These are phyloP conservation scores for Zaprionus davidi DNA, from an alignment of 1,140 invertebrate genomes.

Conservation along the genomic window DNA sequence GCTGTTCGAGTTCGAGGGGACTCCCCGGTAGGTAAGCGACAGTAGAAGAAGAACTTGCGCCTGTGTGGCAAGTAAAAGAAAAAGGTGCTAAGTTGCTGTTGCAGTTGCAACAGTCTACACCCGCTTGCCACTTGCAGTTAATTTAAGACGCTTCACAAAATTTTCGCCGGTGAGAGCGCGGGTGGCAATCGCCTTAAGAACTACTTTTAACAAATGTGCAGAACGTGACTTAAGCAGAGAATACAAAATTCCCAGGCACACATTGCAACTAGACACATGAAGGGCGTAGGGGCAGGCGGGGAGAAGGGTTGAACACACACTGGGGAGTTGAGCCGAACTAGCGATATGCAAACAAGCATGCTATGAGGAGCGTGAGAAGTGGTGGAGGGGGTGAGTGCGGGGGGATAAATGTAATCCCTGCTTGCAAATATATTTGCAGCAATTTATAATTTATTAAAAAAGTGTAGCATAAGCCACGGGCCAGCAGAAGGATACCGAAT, in stretches of 20 bases:
- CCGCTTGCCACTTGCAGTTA: conserved; percentile 63
- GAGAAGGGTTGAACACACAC: conserved; percentile 45
- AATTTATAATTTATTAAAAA: conserved; percentile 83
- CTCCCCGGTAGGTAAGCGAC: neutral
- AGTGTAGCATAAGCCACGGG: conserved; percentile 74
- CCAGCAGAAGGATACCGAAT: conserved; percentile 54
- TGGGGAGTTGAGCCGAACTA: conserved; percentile 66
- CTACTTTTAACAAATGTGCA: conserved; percentile 79
- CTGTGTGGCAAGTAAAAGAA: conserved; percentile 1
- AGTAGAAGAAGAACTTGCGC: neutral
- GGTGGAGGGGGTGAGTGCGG: neutral
- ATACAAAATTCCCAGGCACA: conserved; percentile 73
- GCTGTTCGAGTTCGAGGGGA: conserved; percentile 16
- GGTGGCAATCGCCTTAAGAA: conserved; percentile 77
- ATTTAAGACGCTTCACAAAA: conserved; percentile 74
- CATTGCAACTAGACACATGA: conserved; percentile 38
- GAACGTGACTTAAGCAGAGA: conserved; percentile 78
- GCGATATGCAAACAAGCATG: conserved; percentile 70
- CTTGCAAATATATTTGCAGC: conserved; percentile 80
- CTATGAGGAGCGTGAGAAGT: neutral
- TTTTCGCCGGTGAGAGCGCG: conserved; percentile 20
- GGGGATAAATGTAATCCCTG: conserved; percentile 69
- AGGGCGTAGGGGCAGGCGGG: too few species aligned
- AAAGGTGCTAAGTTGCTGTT: conserved; percentile 14
- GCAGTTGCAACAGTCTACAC: neutral